Conservation (phyloP, 2,113 vertebrate species). For the Lontra canadensis region DNA sequence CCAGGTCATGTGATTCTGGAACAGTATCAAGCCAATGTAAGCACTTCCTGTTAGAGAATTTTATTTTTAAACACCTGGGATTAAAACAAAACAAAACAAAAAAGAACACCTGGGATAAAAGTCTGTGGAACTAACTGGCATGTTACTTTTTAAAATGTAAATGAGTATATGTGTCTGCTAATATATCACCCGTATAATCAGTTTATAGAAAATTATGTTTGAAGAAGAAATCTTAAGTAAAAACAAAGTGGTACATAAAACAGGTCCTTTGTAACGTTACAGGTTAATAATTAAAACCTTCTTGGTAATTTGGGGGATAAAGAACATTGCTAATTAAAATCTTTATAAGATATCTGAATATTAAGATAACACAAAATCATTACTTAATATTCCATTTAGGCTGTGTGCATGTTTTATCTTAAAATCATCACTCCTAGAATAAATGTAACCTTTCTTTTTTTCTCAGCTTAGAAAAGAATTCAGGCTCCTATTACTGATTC, state of each 20-base stretch:
- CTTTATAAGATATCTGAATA: not conserved
- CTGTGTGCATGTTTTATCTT: not conserved
- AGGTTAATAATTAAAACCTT: constrained; percentile 42
- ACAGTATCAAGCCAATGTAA: constrained; percentile 98
- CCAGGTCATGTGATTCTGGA: constrained; percentile 96
- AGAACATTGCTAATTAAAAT: not conserved
- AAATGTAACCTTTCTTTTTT: not conserved
- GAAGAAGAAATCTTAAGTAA: constrained; percentile 48
- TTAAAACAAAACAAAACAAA: not conserved
- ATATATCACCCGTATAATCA: not conserved
- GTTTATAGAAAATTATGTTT: not conserved
- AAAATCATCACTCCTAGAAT: not conserved
- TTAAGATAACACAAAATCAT: not conserved
- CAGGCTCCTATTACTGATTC: not conserved
- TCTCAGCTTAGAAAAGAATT: not conserved
- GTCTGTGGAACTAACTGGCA: not conserved
- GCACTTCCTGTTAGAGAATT: constrained; percentile 59
- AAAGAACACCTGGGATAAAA: not conserved
- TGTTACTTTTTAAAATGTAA: constrained; percentile 10
- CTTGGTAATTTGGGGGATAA: not conserved
- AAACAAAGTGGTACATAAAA: constrained; percentile 31
- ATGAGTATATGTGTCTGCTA: not conserved
- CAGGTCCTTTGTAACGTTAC: constrained; percentile 1
- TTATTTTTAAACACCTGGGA: not conserved
- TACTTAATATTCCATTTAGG: not conserved